Evolutionary conservation across 2,888 invertebrate genomes (phyloP).

Genomic region (Actias luna): DNA sequence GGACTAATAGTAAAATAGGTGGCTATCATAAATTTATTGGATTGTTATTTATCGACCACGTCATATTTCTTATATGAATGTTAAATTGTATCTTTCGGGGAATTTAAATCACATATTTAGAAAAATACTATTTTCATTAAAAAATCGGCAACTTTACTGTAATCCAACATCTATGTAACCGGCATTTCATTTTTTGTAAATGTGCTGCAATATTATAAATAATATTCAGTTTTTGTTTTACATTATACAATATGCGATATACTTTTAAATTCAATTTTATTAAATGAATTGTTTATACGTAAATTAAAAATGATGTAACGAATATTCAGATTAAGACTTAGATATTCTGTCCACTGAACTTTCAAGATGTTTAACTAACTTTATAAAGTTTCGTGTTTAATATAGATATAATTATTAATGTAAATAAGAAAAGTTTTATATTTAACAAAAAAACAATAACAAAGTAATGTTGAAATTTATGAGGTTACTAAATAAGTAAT

Average conservation of each 20-base stretch:
- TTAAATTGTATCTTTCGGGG: not conserved
- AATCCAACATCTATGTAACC: too few species aligned
- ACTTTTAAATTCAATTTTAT: too few species aligned
- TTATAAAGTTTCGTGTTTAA: not conserved
- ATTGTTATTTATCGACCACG: not conserved
- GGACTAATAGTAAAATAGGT: not conserved
- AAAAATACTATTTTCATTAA: not conserved
- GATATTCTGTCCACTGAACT: not conserved
- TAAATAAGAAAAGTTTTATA: constrained; percentile 5
- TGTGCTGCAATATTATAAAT: too few species aligned
- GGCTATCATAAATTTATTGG: not conserved
- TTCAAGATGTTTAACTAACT: not conserved
- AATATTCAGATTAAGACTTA: not conserved
- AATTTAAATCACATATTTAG: not conserved
- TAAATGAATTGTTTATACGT: too few species aligned
- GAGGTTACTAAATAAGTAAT: not conserved
- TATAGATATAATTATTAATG: constrained; percentile 5
- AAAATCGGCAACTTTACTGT: not conserved
- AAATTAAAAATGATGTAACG: too few species aligned
- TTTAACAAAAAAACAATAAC: not conserved
- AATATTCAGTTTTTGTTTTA: too few species aligned
- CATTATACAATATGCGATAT: too few species aligned
- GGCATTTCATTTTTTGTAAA: too few species aligned
- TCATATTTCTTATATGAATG: not conserved
- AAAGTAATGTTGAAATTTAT: not conserved